Conservation (phyloP, 2,888 invertebrate genomes). For the Chrysopilus asiliformis region DNA sequence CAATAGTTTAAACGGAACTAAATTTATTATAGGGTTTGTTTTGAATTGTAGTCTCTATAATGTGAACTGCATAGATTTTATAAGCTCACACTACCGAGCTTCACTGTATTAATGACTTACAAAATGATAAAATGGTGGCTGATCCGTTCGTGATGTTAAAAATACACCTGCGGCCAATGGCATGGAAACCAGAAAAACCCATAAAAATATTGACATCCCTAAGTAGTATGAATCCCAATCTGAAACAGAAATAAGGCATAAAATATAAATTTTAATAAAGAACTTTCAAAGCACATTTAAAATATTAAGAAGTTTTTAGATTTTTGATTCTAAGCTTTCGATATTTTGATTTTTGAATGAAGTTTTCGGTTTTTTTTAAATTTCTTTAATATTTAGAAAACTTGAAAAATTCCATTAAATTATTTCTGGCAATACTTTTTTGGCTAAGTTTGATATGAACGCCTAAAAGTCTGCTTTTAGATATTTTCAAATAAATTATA, state of each 20-base stretch:
- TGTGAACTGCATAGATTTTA: background rate
- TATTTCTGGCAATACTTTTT: no score
- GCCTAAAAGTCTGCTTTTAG: no score
- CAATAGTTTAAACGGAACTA: background rate
- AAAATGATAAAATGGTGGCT: constrained; percentile 20
- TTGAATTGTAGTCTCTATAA: background rate
- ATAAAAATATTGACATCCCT: constrained; percentile 1
- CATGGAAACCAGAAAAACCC: background rate
- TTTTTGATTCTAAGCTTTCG: no score
- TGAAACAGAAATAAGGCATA: background rate
- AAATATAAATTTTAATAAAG: background rate
- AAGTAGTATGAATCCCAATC: constrained; percentile 1
- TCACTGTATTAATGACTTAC: constrained; percentile 14
- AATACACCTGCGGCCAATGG: constrained; percentile 13
- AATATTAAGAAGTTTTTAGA: no score
- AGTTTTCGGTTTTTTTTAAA: no score
- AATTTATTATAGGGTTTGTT: background rate
- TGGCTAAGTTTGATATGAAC: no score
- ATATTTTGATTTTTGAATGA: no score
- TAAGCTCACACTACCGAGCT: background rate
- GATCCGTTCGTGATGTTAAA: constrained; percentile 18
- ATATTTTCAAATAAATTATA: no score
- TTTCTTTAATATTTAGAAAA: no score
- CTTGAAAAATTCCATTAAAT: no score
- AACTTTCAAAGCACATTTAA: no score